Evolutionary conservation across 2,113 vertebrate species (phyloP).

Genomic region (Accipiter cooperii): DNA sequence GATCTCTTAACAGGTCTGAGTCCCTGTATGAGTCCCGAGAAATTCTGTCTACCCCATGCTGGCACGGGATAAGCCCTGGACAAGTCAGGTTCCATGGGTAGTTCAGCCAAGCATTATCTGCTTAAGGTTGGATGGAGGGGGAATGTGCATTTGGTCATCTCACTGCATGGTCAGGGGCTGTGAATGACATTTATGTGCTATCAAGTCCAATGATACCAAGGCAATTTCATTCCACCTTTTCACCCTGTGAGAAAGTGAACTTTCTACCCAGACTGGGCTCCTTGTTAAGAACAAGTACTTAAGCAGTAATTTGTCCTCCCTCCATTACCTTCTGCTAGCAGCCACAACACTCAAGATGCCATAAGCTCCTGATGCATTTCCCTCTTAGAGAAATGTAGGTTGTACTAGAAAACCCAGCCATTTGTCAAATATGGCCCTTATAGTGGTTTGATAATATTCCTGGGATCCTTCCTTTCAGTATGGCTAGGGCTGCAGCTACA

Average conservation of each 20-base stretch:
- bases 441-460: not conserved
- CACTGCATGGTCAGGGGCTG: accelerated
- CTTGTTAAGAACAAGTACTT: not conserved
- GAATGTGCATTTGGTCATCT: not conserved
- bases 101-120: not conserved
- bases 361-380: not conserved
- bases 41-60: not conserved
- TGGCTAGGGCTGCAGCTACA: not conserved
- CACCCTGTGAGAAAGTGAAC: not conserved
- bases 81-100: accelerated
- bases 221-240: not conserved
- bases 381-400: not conserved
- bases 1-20: not conserved
- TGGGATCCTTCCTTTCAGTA: not conserved
- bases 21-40: accelerated
- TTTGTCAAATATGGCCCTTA: not conserved
- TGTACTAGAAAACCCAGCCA: not conserved
- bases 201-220: not conserved
- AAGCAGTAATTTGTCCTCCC: not conserved
- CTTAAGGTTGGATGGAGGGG: not conserved
- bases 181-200: not conserved
- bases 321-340: not conserved
- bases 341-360: not conserved
- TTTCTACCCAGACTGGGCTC: not conserved
- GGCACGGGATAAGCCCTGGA: not conserved